A percentile compares a stretch with the other conserved stretches of the same genome.
phyloP scores from a whole-genome alignment of 2,113 vertebrate genomes.

The Pelusios castaneus region DNA sequence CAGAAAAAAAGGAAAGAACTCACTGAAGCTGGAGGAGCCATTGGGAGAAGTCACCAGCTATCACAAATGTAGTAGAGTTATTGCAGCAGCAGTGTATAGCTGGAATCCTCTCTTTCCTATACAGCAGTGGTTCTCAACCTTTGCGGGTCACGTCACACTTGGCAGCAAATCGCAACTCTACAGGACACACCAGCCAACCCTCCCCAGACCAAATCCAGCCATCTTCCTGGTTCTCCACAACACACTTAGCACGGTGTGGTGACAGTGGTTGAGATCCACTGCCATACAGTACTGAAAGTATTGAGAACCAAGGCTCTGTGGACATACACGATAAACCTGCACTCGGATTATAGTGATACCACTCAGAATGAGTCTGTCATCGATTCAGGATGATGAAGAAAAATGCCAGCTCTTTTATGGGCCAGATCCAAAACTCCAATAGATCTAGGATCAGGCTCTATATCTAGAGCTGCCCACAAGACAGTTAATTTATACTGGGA shows the following conservation, averaged over 20 bases:
- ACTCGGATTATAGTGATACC: not conserved
- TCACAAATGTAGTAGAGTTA: not conserved
- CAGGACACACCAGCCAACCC: too few relatives aligned
- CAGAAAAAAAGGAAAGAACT: not conserved
- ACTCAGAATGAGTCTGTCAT: not conserved
- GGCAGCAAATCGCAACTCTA: too few relatives aligned
- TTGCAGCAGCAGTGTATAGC: not conserved
- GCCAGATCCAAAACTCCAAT: too few relatives aligned
- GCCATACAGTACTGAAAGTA: not conserved
- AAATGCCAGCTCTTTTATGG: too few relatives aligned
- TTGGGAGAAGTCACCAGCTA: not conserved
- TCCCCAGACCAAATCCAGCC: too few relatives aligned
- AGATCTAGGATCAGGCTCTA: rapidly evolving
- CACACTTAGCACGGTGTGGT: too few relatives aligned
- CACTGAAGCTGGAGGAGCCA: not conserved
- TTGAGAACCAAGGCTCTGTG: not conserved
- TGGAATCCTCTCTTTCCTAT: not conserved
- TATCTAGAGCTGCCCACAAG: not conserved
- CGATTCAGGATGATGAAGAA: not conserved
- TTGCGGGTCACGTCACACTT: too few relatives aligned
- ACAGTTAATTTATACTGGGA: not conserved
- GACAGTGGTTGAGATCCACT: too few relatives aligned
- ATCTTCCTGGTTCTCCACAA: too few relatives aligned
- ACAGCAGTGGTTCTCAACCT: too few relatives aligned
- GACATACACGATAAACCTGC: not conserved